Evolutionary conservation across 2,113 vertebrate species (phyloP).

Genomic region (Nyctibius bracteatus): DNA sequence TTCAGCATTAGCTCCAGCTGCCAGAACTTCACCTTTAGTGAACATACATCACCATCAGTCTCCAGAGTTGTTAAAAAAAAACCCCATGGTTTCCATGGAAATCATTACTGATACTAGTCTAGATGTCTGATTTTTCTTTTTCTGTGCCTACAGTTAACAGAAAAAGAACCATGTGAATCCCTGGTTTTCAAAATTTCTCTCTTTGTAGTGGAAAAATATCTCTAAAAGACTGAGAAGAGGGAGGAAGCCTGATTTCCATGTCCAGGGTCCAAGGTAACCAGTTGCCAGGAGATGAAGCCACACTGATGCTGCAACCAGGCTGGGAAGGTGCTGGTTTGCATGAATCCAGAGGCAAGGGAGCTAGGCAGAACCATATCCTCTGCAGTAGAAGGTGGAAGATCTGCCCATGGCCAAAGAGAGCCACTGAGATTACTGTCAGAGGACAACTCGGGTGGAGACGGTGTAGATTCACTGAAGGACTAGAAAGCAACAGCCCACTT

Average conservation of each 20-base stretch:
- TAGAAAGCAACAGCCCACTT: not conserved
- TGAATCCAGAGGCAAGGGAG: not conserved
- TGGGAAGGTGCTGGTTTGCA: not conserved
- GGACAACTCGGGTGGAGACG: not conserved
- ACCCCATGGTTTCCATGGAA: not conserved
- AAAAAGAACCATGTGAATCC: fast-evolving
- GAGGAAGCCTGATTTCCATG: not conserved
- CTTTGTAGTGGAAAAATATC: not conserved
- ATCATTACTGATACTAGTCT: not conserved
- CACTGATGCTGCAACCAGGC: not conserved
- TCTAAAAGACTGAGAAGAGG: not conserved
- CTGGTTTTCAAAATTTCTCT: not conserved
- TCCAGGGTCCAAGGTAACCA: not conserved
- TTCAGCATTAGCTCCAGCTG: not conserved
- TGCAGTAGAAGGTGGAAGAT: not conserved
- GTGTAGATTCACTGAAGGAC: not conserved
- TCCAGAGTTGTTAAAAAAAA: not conserved
- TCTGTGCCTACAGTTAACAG: not conserved
- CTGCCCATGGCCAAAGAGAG: not conserved
- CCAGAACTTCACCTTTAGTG: not conserved
- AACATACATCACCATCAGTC: not conserved
- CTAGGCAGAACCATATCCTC: not conserved
- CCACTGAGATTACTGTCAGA: not conserved
- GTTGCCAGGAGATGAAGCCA: not conserved
- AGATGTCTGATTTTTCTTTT: not conserved